Percentiles rank a stretch among this genome's conserved stretches.
Evolutionary conservation across 1,140 invertebrate species (phyloP).

Genomic region (Monomorium pharaonis): DNA sequence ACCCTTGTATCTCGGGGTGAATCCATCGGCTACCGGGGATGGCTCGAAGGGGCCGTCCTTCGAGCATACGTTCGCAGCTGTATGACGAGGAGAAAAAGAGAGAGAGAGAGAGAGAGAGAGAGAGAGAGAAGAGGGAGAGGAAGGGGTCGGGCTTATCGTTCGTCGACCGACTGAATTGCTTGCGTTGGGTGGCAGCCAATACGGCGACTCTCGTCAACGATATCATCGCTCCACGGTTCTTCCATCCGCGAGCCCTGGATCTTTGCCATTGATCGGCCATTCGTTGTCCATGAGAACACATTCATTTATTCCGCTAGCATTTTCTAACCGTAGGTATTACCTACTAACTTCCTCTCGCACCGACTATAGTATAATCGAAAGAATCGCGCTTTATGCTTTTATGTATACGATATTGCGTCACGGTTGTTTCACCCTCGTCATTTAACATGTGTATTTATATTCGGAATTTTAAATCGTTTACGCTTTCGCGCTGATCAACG

Average conservation of each 20-base stretch:
- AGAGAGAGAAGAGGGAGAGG: too few relatives aligned
- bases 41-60: not conserved
- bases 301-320: not conserved
- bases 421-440: too few relatives aligned
- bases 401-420: not conserved
- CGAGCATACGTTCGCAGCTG: constrained; percentile 70
- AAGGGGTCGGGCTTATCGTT: constrained; percentile 5
- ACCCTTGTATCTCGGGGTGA: constrained; percentile 54
- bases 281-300: constrained; percentile 7
- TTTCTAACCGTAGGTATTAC: not conserved
- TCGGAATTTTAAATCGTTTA: not conserved
- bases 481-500: not conserved
- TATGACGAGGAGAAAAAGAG: constrained; percentile 79
- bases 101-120: constrained; percentile 31
- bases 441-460: not conserved
- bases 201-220: constrained; percentile 82
- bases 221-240: constrained; percentile 79
- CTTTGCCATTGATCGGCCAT: constrained; percentile 10
- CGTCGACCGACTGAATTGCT: constrained; percentile 74
- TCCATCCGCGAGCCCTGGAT: constrained; percentile 24
- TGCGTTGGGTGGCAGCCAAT: constrained; percentile 82
- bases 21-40: not conserved
- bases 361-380: not conserved
- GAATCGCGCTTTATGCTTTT: not conserved
- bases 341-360: not conserved